phyloP scores from a whole-genome alignment of 1,140 invertebrate genomes.

The Vollenhovia emeryi region DNA sequence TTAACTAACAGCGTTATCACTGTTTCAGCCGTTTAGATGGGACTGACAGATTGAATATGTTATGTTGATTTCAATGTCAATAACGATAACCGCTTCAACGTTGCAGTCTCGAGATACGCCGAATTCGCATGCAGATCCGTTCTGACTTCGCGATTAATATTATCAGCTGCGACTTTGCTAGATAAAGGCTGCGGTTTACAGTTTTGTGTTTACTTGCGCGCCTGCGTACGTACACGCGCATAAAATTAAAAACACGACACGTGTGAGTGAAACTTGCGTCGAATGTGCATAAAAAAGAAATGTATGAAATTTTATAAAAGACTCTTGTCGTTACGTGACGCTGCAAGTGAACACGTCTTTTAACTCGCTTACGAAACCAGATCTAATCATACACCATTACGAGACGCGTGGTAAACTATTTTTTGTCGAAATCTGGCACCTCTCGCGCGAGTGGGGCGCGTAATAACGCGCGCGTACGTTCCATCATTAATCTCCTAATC shows the following conservation, averaged over 20 bases:
- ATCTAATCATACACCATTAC: neutral
- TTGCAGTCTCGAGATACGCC: neutral
- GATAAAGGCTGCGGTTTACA: neutral
- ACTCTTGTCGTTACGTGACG: neutral
- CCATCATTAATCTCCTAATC: neutral
- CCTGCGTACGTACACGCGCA: too few relatives aligned
- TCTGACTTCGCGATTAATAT: neutral
- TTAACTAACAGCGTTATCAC: neutral
- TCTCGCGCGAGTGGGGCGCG: neutral
- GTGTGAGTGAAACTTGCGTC: neutral
- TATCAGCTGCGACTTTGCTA: neutral
- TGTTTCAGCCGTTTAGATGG: neutral
- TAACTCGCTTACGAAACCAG: slow-evolving; percentile 4
- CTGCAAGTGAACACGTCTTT: neutral
- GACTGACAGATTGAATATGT: neutral
- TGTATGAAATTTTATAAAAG: neutral
- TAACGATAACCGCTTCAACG: neutral
- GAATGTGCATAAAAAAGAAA: neutral
- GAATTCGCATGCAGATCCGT: neutral
- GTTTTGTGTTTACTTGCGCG: neutral
- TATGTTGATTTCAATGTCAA: neutral
- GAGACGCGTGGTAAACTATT: neutral
- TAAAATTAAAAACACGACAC: too few relatives aligned
- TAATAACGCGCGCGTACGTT: neutral
- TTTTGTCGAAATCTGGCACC: neutral